Conservation (phyloP, 2,888 invertebrate species). For the Mellilla xanthometata region DNA sequence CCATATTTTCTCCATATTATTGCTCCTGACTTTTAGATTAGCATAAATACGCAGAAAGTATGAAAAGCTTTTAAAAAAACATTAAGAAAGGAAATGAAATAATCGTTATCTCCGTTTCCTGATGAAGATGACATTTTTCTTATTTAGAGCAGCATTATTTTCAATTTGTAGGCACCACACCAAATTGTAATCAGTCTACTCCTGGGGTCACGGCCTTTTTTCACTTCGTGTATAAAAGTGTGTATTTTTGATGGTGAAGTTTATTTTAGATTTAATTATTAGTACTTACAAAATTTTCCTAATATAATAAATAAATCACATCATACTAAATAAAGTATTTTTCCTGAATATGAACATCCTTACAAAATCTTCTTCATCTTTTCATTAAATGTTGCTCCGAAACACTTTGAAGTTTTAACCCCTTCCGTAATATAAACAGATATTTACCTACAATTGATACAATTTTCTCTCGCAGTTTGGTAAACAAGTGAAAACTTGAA, state of each 20-base stretch:
- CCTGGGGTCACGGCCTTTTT: background rate
- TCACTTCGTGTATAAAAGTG: no score
- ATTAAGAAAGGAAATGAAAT: conserved; percentile 47
- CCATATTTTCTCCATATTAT: conserved; percentile 56
- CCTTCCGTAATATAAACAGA: background rate
- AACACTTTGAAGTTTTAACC: background rate
- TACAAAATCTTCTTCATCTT: no score
- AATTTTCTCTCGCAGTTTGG: background rate
- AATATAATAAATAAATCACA: no score
- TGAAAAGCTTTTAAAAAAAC: conserved; percentile 57
- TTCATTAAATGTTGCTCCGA: no score
- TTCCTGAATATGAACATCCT: no score
- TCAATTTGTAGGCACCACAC: conserved; percentile 12
- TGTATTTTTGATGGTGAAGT: no score
- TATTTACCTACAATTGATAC: background rate
- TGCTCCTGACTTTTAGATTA: conserved; percentile 56
- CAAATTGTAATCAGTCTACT: conserved; percentile 1
- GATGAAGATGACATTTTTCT: conserved; percentile 40
- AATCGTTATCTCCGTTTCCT: conserved; percentile 45
- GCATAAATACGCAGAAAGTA: conserved; percentile 55
- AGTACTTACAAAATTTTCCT: no score
- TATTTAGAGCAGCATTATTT: conserved; percentile 36
- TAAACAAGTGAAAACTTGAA: conserved; percentile 24
- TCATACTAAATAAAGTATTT: no score
- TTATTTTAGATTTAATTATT: no score